Evolutionary conservation across 1,140 invertebrate genomes (phyloP).

Genomic region (Chrysoperla carnea): DNA sequence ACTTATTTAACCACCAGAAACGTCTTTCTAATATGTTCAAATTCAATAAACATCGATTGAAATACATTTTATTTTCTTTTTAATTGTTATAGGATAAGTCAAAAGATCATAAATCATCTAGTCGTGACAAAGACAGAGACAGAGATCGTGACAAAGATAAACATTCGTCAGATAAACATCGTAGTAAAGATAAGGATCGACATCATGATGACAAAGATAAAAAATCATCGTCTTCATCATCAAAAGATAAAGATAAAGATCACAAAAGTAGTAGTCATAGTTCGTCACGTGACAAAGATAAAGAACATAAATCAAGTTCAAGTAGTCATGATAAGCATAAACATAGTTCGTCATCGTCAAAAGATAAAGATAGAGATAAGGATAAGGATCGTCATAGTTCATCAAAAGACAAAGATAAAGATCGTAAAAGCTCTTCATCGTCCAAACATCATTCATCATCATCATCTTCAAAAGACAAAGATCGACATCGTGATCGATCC

Average conservation of each 20-base stretch:
- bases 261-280: constrained; percentile 12
- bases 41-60: too few relatives aligned
- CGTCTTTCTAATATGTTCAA: too few relatives aligned
- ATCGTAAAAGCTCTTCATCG: constrained; percentile 4
- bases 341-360: constrained; percentile 2
- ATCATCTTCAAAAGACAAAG: constrained; percentile 9
- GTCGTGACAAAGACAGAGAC: constrained; percentile 1
- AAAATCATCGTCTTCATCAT: constrained; percentile 10
- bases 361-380: constrained; percentile 24
- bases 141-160: constrained; percentile 16
- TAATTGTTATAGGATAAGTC: too few relatives aligned
- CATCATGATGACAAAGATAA: constrained; percentile 24
- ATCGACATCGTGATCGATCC: constrained; percentile 9
- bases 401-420: constrained; percentile 20
- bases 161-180: constrained; percentile 16
- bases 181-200: constrained; percentile 22
- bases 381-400: constrained; percentile 29
- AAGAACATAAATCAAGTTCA: constrained; percentile 28
- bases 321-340: constrained; percentile 24
- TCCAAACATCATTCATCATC: constrained; percentile 2
- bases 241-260: constrained; percentile 25
- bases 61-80: too few relatives aligned
- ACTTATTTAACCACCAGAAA: too few relatives aligned
- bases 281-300: constrained; percentile 29
- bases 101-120: constrained; percentile 16